Evolutionary conservation across 2,797 vertebrate species (phyloP).

Genomic region (Todus mexicanus): DNA sequence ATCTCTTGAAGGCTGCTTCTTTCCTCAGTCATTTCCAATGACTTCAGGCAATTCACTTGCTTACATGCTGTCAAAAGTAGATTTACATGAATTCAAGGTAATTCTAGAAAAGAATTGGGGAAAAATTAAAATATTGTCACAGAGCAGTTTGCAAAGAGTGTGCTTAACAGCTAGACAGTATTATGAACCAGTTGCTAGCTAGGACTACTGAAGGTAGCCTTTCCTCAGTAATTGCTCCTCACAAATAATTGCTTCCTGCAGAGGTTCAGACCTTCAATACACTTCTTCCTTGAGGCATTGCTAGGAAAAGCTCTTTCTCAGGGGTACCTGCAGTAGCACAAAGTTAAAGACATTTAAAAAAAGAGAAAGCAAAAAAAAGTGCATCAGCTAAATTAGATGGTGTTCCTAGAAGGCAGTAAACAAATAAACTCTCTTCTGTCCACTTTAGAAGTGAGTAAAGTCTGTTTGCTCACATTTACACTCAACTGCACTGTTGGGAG

Average conservation of each 20-base stretch:
- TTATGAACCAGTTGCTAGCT: not conserved
- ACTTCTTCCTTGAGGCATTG: not conserved
- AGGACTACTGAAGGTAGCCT: not conserved
- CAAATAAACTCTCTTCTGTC: not conserved
- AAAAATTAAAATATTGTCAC: not conserved
- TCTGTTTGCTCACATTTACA: not conserved
- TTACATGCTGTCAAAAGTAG: not conserved
- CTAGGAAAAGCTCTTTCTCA: not conserved
- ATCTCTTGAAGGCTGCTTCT: not conserved
- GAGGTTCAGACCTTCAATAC: not conserved
- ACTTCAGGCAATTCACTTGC: not conserved
- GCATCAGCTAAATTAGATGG: not conserved
- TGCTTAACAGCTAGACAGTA: not conserved
- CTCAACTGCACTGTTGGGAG: not conserved
- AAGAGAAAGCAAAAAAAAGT: not conserved
- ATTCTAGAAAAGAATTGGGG: not conserved
- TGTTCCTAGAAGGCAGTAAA: not conserved
- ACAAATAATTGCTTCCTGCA: not conserved
- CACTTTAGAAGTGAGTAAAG: constrained; percentile 16
- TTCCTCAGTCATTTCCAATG: not conserved
- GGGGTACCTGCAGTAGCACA: not conserved
- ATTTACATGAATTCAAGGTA: not conserved
- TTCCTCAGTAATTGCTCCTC: not conserved
- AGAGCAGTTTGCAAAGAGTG: not conserved
- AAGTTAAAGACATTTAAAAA: not conserved